Evolutionary conservation across 2,888 invertebrate species (phyloP).

Genomic region (Neria commutata): DNA sequence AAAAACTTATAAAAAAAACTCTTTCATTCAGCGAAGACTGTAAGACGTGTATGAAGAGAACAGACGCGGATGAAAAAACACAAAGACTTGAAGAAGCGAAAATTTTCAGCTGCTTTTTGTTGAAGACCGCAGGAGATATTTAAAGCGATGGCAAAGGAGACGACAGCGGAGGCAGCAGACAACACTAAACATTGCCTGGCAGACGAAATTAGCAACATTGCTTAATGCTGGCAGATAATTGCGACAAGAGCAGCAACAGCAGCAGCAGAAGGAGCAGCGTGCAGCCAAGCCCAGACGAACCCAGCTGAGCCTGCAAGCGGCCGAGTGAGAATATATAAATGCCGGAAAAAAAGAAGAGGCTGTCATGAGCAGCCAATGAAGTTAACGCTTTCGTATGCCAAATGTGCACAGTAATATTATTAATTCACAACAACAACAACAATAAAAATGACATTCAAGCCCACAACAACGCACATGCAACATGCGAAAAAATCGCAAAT

Average conservation of each 20-base stretch:
- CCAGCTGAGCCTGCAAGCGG: neutral
- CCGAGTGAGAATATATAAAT: too few relatives aligned
- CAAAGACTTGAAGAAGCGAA: constrained; percentile 2
- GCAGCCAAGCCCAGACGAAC: neutral
- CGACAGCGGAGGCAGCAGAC: constrained; percentile 7
- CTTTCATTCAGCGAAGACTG: constrained; percentile 5
- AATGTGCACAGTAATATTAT: neutral
- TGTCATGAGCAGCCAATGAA: constrained; percentile 8
- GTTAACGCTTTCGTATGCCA: neutral
- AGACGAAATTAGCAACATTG: constrained; percentile 47
- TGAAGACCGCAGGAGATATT: constrained; percentile 53
- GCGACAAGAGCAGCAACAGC: too few relatives aligned
- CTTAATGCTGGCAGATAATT: constrained; percentile 10
- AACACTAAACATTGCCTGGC: constrained; percentile 21
- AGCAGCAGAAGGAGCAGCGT: too few relatives aligned
- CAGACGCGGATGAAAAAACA: constrained; percentile 19
- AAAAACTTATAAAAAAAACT: neutral
- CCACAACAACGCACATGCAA: constrained; percentile 39
- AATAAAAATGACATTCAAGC: constrained; percentile 8
- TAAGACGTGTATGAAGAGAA: constrained; percentile 17
- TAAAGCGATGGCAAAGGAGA: constrained; percentile 26
- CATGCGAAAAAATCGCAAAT: constrained; percentile 29
- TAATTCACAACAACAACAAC: constrained; percentile 2
- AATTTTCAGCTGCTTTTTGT: constrained; percentile 41
- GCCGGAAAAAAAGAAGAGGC: constrained; percentile 18